Evolutionary conservation across 1,140 invertebrate genomes (phyloP).

Genomic region (Periplaneta americana): DNA sequence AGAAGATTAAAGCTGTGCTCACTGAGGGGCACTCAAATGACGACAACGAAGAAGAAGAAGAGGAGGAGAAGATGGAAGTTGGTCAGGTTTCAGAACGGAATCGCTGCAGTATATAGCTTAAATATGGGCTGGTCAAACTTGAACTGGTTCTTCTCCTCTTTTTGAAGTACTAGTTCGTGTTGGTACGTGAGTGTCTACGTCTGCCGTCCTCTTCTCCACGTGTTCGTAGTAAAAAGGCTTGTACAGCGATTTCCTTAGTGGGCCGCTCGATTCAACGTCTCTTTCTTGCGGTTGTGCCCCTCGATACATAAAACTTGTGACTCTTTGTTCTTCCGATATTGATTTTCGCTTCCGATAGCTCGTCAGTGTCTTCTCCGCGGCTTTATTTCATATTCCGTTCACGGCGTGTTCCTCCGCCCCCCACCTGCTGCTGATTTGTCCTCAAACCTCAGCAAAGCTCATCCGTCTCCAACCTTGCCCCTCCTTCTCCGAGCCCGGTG

Average conservation of each 20-base stretch:
- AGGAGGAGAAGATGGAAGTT: background rate
- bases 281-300: background rate
- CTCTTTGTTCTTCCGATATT: background rate
- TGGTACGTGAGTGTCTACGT: background rate
- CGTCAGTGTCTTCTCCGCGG: background rate
- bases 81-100: background rate
- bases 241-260: too few species aligned
- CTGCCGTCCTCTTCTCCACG: background rate
- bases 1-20: background rate
- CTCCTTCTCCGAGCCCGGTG: background rate
- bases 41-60: background rate
- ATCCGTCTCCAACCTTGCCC: background rate
- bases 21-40: background rate
- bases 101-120: background rate
- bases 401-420: background rate
- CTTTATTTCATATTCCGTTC: background rate
- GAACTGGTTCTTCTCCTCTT: background rate
- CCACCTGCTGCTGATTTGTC: background rate
- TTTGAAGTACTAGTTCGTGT: too few species aligned
- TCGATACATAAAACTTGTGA: background rate
- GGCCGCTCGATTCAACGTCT: too few species aligned
- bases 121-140: conserved; percentile 7
- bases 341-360: background rate
- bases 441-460: background rate
- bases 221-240: background rate